These are phyloP conservation scores for Agelaius phoeniceus DNA, from an alignment of 2,113 vertebrate genomes.

Conservation along the genomic window DNA sequence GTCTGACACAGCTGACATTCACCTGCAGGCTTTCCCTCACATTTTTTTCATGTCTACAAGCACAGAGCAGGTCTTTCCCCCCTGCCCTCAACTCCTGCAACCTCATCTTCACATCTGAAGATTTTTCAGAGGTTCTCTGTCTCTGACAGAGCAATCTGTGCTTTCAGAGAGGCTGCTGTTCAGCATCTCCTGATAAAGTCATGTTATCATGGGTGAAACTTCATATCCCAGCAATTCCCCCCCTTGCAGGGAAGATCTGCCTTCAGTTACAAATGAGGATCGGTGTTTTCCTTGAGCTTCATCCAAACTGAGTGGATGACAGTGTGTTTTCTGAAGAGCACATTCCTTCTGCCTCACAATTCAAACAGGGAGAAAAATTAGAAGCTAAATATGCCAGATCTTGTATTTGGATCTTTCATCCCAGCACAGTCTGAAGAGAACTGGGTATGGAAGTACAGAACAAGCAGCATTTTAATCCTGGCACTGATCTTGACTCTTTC, in stretches of 20 bases:
- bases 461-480: conserved; percentile 26
- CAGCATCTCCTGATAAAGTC: conserved; percentile 5
- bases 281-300: not conserved
- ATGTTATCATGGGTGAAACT: not conserved
- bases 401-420: not conserved
- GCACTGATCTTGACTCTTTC: not conserved
- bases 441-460: not conserved
- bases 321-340: not conserved
- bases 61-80: not conserved
- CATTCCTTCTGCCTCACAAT: not conserved
- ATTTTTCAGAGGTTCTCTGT: not conserved
- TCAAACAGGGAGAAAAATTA: conserved; percentile 5
- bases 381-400: not conserved
- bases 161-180: not conserved
- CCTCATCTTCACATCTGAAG: not conserved
- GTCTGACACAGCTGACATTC: not conserved
- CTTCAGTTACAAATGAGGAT: not conserved
- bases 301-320: not conserved
- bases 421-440: not conserved
- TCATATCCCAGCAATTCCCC: not conserved
- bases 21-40: not conserved
- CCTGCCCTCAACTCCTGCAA: not conserved
- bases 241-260: not conserved
- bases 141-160: not conserved
- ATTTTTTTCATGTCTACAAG: not conserved